Evolutionary conservation across 2,113 vertebrate species (phyloP).

Genomic region (Ctenomys sociabilis): DNA sequence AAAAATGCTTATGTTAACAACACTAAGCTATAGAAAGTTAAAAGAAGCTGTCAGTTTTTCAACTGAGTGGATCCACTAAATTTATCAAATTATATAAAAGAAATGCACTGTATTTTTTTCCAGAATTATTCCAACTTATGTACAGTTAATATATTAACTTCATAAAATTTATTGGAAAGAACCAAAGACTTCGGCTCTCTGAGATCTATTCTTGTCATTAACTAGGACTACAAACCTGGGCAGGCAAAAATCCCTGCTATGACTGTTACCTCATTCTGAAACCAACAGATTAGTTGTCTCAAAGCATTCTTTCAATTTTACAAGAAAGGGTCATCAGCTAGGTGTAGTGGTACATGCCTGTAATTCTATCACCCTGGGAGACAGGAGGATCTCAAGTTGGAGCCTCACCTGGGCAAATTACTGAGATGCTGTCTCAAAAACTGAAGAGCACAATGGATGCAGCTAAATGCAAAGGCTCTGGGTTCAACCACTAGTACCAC

Average conservation of each 20-base stretch:
- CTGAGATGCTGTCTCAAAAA: no score
- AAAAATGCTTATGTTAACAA: slow-evolving; percentile 11
- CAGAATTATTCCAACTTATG: slow-evolving; percentile 2
- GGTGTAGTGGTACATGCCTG: background rate
- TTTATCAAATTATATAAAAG: slow-evolving; percentile 27
- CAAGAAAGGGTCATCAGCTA: background rate
- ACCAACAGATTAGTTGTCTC: background rate
- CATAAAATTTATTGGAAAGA: background rate
- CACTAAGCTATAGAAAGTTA: background rate
- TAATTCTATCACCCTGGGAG: no score
- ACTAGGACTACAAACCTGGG: background rate
- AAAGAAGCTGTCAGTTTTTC: slow-evolving; percentile 21
- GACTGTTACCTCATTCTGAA: background rate
- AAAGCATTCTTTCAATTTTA: background rate
- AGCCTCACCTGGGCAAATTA: no score
- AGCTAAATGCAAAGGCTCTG: background rate
- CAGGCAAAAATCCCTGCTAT: background rate
- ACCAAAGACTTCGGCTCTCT: background rate
- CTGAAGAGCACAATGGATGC: no score
- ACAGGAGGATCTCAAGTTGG: no score
- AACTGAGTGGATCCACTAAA: background rate
- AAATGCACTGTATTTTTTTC: background rate
- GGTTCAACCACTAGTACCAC: background rate
- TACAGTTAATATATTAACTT: background rate
- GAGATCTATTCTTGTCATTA: background rate